phyloP scores from a whole-genome alignment of 37 sponge, comb jelly and placozoan species.

The Agelas oroides region DNA sequence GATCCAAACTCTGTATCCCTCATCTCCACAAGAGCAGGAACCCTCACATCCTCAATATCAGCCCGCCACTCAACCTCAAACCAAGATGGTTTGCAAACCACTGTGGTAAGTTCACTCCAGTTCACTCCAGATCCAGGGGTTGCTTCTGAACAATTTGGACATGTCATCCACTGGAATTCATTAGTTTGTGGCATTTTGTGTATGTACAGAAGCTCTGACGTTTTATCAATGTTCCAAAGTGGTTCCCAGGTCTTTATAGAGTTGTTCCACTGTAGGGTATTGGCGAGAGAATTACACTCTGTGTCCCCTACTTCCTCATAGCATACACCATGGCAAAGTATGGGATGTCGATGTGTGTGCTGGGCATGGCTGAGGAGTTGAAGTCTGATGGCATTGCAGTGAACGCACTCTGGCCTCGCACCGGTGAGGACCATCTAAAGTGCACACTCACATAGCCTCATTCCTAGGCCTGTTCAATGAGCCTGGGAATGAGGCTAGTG shows the following conservation, averaged over 20 bases:
- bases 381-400: constrained; percentile 87
- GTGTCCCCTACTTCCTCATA: background rate
- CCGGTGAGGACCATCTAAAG: constrained; percentile 54
- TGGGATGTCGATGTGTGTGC: constrained; percentile 99
- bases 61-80: constrained; percentile 96
- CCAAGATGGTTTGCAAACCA: constrained; percentile 95
- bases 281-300: too few species aligned
- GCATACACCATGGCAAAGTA: constrained; percentile 99
- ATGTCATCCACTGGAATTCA: too few species aligned
- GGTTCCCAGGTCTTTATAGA: too few species aligned
- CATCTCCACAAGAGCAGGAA: constrained; percentile 84
- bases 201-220: too few species aligned
- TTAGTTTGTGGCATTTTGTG: too few species aligned
- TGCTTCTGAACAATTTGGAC: too few species aligned
- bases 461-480: too few species aligned
- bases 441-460: too few species aligned
- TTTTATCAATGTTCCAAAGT: too few species aligned
- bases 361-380: constrained; percentile 96
- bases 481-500: too few species aligned
- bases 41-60: constrained; percentile 97
- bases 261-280: too few species aligned
- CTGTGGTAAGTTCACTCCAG: constrained; percentile 81
- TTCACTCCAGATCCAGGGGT: too few species aligned
- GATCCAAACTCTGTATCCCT: constrained; percentile 93
- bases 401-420: constrained; percentile 96